These are phyloP conservation scores for Sarcophilus harrisii DNA, from an alignment of 2,797 vertebrate genomes.

Conservation along the genomic window DNA sequence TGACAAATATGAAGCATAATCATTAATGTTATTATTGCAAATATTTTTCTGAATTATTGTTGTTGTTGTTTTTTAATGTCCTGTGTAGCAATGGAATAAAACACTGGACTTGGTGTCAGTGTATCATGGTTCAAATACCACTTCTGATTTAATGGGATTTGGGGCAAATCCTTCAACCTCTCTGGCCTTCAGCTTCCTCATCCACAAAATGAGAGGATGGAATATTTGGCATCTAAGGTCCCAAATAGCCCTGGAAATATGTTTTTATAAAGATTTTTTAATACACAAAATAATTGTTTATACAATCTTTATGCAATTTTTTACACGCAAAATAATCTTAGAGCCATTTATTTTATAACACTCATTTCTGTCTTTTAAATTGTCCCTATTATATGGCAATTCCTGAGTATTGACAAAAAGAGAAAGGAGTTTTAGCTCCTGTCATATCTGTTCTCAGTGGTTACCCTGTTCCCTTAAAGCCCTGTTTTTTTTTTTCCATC, in stretches of 20 bases:
- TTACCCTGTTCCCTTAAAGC: not conserved
- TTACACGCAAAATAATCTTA: not conserved
- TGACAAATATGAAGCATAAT: not conserved
- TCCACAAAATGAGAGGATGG: not conserved
- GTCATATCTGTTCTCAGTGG: not conserved
- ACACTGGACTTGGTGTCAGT: not conserved
- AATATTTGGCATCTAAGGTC: not conserved
- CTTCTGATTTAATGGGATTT: not conserved
- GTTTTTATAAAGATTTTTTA: not conserved
- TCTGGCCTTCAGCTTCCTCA: not conserved
- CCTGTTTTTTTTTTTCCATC: not conserved
- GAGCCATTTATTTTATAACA: not conserved
- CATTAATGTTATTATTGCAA: not conserved
- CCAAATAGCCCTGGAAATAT: not conserved
- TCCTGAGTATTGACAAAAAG: not conserved
- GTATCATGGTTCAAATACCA: not conserved
- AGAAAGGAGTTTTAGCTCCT: not conserved
- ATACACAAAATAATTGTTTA: not conserved
- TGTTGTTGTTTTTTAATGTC: not conserved
- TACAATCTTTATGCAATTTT: too few relatives aligned
- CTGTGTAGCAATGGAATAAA: not conserved
- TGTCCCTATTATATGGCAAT: not conserved
- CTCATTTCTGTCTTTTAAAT: not conserved
- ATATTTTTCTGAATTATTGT: not conserved
- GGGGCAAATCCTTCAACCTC: not conserved